Evolutionary conservation across 2,888 invertebrate genomes (phyloP), one percentile per base, ranked within the genome.

Genomic region (Siphlonurus alternatus): DNA sequence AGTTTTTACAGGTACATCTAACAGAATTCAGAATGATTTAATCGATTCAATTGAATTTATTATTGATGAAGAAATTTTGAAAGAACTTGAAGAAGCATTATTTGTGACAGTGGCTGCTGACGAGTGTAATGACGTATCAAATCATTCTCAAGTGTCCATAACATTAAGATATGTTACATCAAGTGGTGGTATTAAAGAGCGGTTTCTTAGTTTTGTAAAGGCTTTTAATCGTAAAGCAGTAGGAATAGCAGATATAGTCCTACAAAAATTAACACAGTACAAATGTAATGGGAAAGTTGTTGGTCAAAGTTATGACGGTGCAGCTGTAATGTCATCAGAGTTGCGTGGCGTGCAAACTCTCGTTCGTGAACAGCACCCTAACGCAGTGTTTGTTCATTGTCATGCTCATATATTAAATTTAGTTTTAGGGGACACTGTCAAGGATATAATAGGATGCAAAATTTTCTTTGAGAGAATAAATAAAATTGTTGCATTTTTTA

Each of bases 361-460:
- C 5, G n/a, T 63, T 23, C 59, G 59, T 22, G 25, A 38, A n/a
- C 59, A 59, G 54, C 51, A 59, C 15, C 24, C 56, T 20, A 63
- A 63, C 20, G 51, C 60, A 18, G 10, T 63, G 3, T 63, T 60
- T 38, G 59, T 54, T n/a, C 63, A 63, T 25, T 63, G 63, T 59
- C 25, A 59, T 19, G 63, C 63, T 18, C 63, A 63, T 54, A 24
- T 54, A 15, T 59, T 63, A 59, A 63, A 63, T 24, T 59, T 63
- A 24, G 63, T 63, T 18, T 24, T 63, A 10, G 23, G 25, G 7
- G 63, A 63, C 59, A 24, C 63, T 7, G 24, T 24, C 15, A 23
- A 24, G 23, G 18, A n/a, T 5, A 19, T 22, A 15, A 63, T 25
- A 18, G n/a, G 24, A 23, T 53, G 53, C 23, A 19, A 63, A 54